phyloP scores from a whole-genome alignment of 2,888 invertebrate genomes.

The Drosophila hamatofila region DNA sequence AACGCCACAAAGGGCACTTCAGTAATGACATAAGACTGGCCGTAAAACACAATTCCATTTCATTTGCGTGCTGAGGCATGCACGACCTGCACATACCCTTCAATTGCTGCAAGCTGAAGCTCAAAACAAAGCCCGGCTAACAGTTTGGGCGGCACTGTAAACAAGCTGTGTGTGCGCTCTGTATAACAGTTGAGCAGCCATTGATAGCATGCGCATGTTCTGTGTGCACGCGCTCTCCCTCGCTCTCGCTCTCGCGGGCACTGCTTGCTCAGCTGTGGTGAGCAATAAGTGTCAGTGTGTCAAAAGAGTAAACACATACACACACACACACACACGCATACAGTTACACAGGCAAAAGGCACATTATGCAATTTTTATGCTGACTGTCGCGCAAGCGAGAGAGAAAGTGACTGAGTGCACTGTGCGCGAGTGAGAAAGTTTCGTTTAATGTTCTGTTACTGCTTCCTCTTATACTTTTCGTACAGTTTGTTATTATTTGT shows the following conservation, averaged over 20 bases:
- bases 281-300: slow-evolving; percentile 83
- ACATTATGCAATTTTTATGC: slow-evolving; percentile 79
- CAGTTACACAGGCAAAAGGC: slow-evolving; percentile 13
- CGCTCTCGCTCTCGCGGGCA: slow-evolving; percentile 16
- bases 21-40: slow-evolving; percentile 26
- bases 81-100: slow-evolving; percentile 32
- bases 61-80: neutral
- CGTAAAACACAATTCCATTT: neutral
- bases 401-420: slow-evolving; percentile 44
- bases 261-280: slow-evolving; percentile 30
- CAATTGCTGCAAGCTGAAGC: neutral
- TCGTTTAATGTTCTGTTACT: slow-evolving; percentile 21
- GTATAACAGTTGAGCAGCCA: slow-evolving; percentile 63
- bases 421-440: slow-evolving; percentile 28
- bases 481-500: slow-evolving; percentile 27
- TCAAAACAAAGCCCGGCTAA: neutral
- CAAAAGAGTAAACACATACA: slow-evolving; percentile 47
- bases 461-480: slow-evolving; percentile 16
- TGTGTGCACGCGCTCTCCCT: slow-evolving; percentile 15
- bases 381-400: slow-evolving; percentile 42
- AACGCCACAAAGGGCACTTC: slow-evolving; percentile 29
- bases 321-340: slow-evolving; percentile 14
- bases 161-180: slow-evolving; percentile 45
- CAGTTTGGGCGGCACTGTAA: slow-evolving; percentile 67
- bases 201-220: slow-evolving; percentile 56